phyloP scores from a whole-genome alignment of 1,140 invertebrate genomes.

The Habropoda laboriosa region DNA sequence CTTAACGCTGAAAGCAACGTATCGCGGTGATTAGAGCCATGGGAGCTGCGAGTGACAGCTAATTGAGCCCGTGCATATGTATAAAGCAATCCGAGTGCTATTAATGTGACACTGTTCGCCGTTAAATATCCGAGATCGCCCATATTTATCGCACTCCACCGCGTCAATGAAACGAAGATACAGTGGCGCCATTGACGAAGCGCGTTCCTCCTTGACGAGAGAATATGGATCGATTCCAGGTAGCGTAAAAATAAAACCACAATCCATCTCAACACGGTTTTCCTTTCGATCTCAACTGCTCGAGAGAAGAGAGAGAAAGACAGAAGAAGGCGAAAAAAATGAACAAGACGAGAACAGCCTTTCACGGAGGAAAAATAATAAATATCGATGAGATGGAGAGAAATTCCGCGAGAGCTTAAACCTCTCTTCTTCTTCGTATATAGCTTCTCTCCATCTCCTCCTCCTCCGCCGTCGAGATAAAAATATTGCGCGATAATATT shows the following conservation, averaged over 20 bases:
- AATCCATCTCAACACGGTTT: neutral
- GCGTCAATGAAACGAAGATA: conserved; percentile 20
- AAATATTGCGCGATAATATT: conserved; percentile 75
- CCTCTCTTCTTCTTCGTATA: neutral
- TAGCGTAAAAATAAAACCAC: conserved; percentile 4
- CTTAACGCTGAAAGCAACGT: neutral
- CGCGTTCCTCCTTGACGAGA: no score
- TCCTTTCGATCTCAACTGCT: no score
- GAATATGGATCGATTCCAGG: neutral
- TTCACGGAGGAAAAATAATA: conserved; percentile 32
- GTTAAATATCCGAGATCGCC: conserved; percentile 33
- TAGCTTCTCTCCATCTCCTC: no score
- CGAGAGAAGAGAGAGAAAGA: conserved; percentile 17
- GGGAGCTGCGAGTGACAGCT: conserved; percentile 25
- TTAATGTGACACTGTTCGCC: conserved; percentile 15
- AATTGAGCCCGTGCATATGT: conserved; percentile 42
- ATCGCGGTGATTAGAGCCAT: conserved; percentile 10
- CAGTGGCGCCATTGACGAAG: neutral
- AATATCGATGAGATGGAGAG: conserved; percentile 38
- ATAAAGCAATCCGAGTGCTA: conserved; percentile 36
- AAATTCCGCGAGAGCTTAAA: conserved; percentile 9
- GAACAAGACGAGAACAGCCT: neutral
- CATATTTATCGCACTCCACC: conserved; percentile 12
- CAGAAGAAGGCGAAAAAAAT: no score
- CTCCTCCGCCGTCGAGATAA: conserved; percentile 48